Evolutionary conservation across 2,888 invertebrate species (phyloP), one percentile per base, ranked within the genome.

Genomic region (Deilephila porcellus): DNA sequence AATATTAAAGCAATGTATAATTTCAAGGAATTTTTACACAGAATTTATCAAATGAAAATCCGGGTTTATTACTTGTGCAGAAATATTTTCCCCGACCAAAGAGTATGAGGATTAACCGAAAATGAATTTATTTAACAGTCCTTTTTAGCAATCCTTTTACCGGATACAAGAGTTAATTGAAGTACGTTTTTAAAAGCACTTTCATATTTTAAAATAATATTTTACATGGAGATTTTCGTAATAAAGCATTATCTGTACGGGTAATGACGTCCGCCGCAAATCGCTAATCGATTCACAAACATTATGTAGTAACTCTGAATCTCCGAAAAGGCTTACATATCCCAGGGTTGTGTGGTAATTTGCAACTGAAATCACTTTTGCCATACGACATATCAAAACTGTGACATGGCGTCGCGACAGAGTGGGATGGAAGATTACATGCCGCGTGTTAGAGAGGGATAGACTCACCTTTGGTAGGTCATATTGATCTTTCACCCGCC

Each of bases 401-500:
- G 88, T 85, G 88, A 85, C 84, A 82, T 84, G 83, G 80, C 85
- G 85, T 85, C 85, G 85, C 87, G 91, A 82, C 84, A 82, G 88
- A 93, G 78, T 77, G 88, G 85, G 90, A 92, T 19, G 73, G 78
- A 64, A 73, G 73, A 80, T 82, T 74, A 73, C 81, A 81, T 72
- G 62, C 32, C 19, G 70, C 73, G 75, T 74, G 92, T 77, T 80
- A 60, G 86, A 93, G 76, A 80, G 86, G 78, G 92, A 91, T 56
- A 83, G 86, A 74, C 76, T 85, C 72, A 90, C 90, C 91, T 92
- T 93, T 89, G 92, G 93, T 93, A 89, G 93, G 88, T 93, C 90
- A 93, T 95, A 95, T 95, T 95, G 95, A 95, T 95, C 95, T 94
- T 93, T 93, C 93, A 92, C 91, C 94, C 94, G 93, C 94, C 94